A percentile compares a stretch with the other conserved stretches of the same genome.
Evolutionary conservation across 2,888 invertebrate genomes (phyloP).

Genomic region (Aphrophora alni): DNA sequence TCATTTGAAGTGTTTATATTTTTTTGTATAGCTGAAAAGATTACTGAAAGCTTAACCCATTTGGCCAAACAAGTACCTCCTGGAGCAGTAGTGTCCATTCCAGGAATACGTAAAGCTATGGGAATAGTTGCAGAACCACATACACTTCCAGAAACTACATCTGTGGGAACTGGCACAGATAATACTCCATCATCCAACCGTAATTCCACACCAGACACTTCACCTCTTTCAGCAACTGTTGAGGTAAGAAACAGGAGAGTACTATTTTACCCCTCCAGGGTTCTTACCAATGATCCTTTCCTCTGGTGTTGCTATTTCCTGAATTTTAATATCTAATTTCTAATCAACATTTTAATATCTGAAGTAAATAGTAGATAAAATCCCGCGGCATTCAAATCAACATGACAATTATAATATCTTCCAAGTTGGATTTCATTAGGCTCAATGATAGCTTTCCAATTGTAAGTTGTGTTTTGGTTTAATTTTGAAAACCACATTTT

Average conservation of each 20-base stretch:
- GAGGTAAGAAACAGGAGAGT: slow-evolving; percentile 21
- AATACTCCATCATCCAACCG: slow-evolving; percentile 30
- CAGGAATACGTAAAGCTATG: slow-evolving; percentile 76
- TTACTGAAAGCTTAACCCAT: slow-evolving; percentile 75
- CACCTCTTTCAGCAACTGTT: slow-evolving; percentile 28
- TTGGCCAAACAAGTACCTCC: slow-evolving; percentile 80
- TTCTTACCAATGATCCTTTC: too few species aligned
- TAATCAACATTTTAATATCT: too few species aligned
- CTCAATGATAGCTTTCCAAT: too few species aligned
- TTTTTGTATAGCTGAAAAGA: slow-evolving; percentile 63
- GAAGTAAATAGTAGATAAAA: too few species aligned
- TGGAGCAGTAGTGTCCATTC: slow-evolving; percentile 69
- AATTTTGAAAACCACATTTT: too few species aligned
- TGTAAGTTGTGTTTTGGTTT: too few species aligned
- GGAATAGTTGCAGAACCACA: slow-evolving; percentile 63
- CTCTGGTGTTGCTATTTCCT: too few species aligned
- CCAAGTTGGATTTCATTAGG: too few species aligned
- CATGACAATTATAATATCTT: too few species aligned
- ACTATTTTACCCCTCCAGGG: not conserved
- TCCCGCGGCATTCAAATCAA: too few species aligned
- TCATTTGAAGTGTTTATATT: too few species aligned
- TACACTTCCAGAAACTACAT: slow-evolving; percentile 40
- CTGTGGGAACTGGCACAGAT: slow-evolving; percentile 46
- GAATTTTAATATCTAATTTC: too few species aligned
- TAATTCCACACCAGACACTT: slow-evolving; percentile 8